A percentile compares a stretch with the other conserved stretches of the same genome.
Conservation (phyloP, 2,888 invertebrate genomes). For the Heliconius hortense region DNA sequence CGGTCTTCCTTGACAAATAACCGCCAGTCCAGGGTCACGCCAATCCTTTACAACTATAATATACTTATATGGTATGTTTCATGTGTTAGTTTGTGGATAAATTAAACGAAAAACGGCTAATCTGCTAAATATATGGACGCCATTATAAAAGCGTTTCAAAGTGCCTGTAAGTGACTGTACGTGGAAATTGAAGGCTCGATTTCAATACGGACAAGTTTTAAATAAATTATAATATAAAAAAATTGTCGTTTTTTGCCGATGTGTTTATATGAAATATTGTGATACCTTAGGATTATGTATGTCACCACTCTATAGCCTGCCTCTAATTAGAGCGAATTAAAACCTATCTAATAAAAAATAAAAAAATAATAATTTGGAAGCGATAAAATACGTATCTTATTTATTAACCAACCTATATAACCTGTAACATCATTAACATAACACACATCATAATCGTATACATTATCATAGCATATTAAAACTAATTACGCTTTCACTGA, state of each 20-base stretch:
- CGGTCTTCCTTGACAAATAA: conserved; percentile 70
- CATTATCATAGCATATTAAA: background rate
- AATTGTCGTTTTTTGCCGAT: too few species aligned
- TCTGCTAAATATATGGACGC: background rate
- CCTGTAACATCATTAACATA: too few species aligned
- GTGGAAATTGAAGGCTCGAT: background rate
- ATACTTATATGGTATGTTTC: conserved; percentile 62
- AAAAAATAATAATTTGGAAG: background rate
- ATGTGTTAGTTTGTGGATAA: conserved; percentile 61
- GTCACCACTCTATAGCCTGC: fast-evolving
- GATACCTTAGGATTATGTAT: background rate
- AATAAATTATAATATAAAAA: background rate
- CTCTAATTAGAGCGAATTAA: background rate
- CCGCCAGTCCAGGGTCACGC: conserved; percentile 52
- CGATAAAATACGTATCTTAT: background rate
- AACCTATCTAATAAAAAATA: background rate
- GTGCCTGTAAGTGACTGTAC: background rate
- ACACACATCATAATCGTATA: background rate
- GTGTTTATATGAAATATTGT: too few species aligned
- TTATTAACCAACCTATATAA: background rate
- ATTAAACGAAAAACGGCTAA: background rate
- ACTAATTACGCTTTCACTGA: conserved; percentile 44
- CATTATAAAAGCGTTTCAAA: background rate
- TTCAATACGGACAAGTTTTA: background rate
- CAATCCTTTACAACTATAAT: conserved; percentile 63